Conservation (phyloP, 1,140 invertebrate species). For the Neotoxoptera formosana region DNA sequence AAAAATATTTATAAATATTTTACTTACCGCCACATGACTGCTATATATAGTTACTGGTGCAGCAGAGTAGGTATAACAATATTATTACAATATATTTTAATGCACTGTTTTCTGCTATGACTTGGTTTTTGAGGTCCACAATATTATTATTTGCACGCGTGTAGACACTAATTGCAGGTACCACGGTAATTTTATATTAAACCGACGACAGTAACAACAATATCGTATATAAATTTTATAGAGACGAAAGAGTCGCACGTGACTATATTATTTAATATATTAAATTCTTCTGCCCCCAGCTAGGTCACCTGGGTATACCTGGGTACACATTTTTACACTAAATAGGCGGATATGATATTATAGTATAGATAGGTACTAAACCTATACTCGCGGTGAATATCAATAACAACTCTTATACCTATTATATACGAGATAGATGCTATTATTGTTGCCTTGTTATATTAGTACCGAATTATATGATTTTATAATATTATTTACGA, state of each 20-base stretch:
- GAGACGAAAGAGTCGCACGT: neutral
- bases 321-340: too few species aligned
- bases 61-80: too few species aligned
- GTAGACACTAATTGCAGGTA: neutral
- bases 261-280: slow-evolving; percentile 4
- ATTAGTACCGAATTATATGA: neutral
- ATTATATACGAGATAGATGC: neutral
- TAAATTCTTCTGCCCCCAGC: neutral
- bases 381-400: neutral
- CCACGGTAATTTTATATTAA: neutral
- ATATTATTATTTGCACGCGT: neutral
- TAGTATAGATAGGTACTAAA: neutral
- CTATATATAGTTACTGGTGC: neutral
- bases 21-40: slow-evolving; percentile 5
- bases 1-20: slow-evolving; percentile 1
- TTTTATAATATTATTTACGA: neutral
- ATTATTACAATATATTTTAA: too few species aligned
- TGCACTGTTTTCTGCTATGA: neutral
- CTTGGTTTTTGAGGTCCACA: neutral
- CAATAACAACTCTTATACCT: neutral
- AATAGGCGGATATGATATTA: neutral
- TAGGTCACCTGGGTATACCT: too few species aligned
- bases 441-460: neutral
- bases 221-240: neutral
- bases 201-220: neutral